Conservation (phyloP, 2,113 vertebrate genomes). For the Brienomyrus longianalis region DNA sequence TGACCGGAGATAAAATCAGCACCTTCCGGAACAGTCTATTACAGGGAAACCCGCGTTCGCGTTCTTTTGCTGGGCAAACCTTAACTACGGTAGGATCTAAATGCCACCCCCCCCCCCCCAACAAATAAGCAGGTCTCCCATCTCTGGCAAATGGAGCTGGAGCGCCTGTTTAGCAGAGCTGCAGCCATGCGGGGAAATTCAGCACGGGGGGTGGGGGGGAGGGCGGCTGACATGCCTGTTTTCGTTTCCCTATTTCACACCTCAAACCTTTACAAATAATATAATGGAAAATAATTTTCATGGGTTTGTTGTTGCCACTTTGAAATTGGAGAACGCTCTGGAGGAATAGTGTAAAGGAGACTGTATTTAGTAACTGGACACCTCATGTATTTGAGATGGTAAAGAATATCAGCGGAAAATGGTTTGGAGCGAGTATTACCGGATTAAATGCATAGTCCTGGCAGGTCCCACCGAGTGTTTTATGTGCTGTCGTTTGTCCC, state of each 20-base stretch:
- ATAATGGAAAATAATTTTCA: neutral
- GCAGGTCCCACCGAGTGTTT: neutral
- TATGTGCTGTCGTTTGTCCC: neutral
- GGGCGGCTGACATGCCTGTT: neutral
- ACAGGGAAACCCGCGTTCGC: conserved; percentile 82
- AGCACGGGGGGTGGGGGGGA: too few species aligned
- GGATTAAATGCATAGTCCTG: neutral
- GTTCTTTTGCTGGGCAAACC: conserved; percentile 85
- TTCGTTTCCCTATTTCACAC: conserved; percentile 24
- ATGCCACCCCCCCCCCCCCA: conserved; percentile 38
- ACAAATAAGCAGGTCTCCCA: neutral
- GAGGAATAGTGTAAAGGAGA: conserved; percentile 10
- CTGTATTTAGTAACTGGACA: neutral
- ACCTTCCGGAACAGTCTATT: conserved; percentile 71
- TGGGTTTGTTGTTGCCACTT: neutral
- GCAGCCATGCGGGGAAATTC: neutral
- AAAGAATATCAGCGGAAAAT: neutral
- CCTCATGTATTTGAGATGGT: neutral
- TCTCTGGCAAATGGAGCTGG: neutral
- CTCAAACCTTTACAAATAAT: conserved; percentile 16
- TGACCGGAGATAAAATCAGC: conserved; percentile 60
- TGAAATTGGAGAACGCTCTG: neutral
- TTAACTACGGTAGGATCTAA: conserved; percentile 69
- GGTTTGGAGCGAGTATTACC: neutral
- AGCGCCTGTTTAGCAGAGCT: conserved; percentile 24